Evolutionary conservation across 2,888 invertebrate species (phyloP).

Genomic region (Drosophila ezoana): DNA sequence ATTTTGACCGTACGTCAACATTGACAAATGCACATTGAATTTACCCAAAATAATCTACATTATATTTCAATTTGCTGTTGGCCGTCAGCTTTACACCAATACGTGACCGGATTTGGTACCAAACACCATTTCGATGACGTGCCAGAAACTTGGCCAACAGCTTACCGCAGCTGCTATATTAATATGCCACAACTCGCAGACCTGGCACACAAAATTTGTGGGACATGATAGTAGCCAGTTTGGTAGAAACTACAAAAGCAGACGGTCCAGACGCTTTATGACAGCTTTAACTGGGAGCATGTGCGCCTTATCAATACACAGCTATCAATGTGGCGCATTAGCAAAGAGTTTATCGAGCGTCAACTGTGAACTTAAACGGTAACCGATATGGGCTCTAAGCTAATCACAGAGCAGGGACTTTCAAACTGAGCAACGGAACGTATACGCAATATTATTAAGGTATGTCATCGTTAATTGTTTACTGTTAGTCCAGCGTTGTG

Average conservation of each 20-base stretch:
- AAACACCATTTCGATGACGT: slow-evolving; percentile 47
- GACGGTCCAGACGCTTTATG: neutral
- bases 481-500: too few relatives aligned
- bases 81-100: slow-evolving; percentile 29
- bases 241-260: neutral
- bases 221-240: slow-evolving; percentile 3
- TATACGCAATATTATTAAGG: too few relatives aligned
- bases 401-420: too few relatives aligned
- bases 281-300: slow-evolving; percentile 18
- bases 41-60: slow-evolving; percentile 35
- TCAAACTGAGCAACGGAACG: too few relatives aligned
- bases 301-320: too few relatives aligned
- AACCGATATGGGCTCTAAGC: too few relatives aligned
- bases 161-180: slow-evolving; percentile 26
- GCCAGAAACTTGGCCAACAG: slow-evolving; percentile 40
- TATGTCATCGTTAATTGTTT: too few relatives aligned
- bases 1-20: too few relatives aligned
- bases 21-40: slow-evolving; percentile 14
- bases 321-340: too few relatives aligned
- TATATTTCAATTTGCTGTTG: slow-evolving; percentile 54
- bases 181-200: slow-evolving; percentile 44
- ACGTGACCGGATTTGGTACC: slow-evolving; percentile 47
- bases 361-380: too few relatives aligned
- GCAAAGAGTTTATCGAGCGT: too few relatives aligned
- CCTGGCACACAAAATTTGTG: neutral